Base-by-base conservation (phyloP, 2,888 invertebrate species). In the Empis stercorea region DNA sequence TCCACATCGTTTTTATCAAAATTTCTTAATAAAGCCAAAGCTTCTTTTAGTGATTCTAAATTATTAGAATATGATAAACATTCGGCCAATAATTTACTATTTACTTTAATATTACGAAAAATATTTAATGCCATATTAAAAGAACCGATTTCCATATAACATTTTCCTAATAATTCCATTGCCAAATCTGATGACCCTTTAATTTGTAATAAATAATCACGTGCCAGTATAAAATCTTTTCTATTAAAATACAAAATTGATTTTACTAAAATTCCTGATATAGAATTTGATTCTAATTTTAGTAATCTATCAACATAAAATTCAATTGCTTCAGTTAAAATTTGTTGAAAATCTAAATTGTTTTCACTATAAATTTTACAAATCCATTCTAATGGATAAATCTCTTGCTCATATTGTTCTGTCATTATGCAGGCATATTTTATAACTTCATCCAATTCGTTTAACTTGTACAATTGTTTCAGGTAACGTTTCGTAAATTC, bases 241-340 rank as follows among this genome's bases (percentile, higher is more conserved):
- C 72, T 66, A 15, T 73, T 65, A 62, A 70, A 77, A 15, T 68
- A 62, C 46, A 76, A 61, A 50, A 81, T 75, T 32, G 78, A 77
- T 65, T 75, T 75, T 3, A 83, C 73, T 39, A 84, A 68, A 30
- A 74, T 63, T 3, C 76, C 81, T 58, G 78, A 72, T 55, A 76
- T 73, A 0, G 81, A 81, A 51, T 75, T 72, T 52, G 73, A 62
- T 56, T 82, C 76, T 7, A 79, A 62, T 44, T 71, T 61, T 45
- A 76, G 64, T 5, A 86, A 68, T 50, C 64, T 63, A 41, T 75
- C 68, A 44, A 73, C 70, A 61, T 76, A 73, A 37, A 64, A 57
- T 47, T 73, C 70, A 52, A 81, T 72, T 30, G 63, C 51, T 10
- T 51, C 54, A 4, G 62, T 53, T 9, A 51, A 54, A 1, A 42